Conservation (phyloP, 2,797 vertebrate genomes). For the Strix occidentalis region DNA sequence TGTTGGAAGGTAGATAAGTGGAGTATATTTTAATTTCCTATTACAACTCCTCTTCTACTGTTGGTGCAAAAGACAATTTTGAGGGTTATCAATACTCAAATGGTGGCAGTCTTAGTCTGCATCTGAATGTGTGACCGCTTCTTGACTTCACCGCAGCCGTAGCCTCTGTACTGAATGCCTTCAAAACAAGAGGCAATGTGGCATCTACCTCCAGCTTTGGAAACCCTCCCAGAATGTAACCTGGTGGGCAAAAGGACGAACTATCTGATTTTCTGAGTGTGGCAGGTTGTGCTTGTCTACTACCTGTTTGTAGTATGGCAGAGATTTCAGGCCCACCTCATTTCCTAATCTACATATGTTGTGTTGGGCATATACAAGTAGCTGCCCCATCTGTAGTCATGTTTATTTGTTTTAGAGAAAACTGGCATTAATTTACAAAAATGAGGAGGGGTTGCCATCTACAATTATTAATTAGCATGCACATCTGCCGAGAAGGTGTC, state of each 20-base stretch:
- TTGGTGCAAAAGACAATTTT: neutral
- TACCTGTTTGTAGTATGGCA: neutral
- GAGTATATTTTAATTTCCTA: neutral
- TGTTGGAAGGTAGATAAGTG: neutral
- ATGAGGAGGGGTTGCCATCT: slow-evolving; percentile 63
- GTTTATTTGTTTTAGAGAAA: slow-evolving; percentile 68
- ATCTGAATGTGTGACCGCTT: neutral
- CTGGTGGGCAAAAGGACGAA: neutral
- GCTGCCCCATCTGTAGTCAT: slow-evolving; percentile 40
- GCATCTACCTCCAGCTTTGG: neutral
- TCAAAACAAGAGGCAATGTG: neutral
- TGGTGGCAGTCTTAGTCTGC: neutral
- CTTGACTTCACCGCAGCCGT: neutral
- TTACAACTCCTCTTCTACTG: neutral
- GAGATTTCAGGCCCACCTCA: neutral
- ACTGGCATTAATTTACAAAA: slow-evolving; percentile 70
- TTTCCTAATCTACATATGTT: slow-evolving; percentile 18
- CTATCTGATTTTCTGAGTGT: neutral
- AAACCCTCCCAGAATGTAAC: neutral
- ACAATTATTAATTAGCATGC: slow-evolving; percentile 71
- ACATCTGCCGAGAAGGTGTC: slow-evolving; percentile 71
- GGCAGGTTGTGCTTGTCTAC: neutral
- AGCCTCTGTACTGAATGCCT: neutral
- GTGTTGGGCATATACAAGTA: slow-evolving; percentile 6
- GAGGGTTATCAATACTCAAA: neutral